phyloP scores from a whole-genome alignment of 2,888 invertebrate genomes.

The Imbricaverruca yamaguchii region DNA sequence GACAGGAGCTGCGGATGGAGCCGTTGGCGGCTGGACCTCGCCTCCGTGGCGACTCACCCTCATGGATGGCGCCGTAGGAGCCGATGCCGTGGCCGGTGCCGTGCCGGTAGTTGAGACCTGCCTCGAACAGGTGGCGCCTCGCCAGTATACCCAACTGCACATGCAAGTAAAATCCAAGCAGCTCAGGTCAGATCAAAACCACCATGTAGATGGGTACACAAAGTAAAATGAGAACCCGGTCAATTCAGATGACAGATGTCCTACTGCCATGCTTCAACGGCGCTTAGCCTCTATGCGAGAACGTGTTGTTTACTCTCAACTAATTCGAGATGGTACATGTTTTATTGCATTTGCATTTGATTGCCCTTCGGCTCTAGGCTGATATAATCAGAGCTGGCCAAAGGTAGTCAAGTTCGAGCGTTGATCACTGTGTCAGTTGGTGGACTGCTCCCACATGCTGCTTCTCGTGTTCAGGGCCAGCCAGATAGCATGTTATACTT shows the following conservation, averaged over 20 bases:
- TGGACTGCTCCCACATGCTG: too few relatives aligned
- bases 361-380: too few relatives aligned
- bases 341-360: too few relatives aligned
- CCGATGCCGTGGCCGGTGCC: constrained; percentile 43
- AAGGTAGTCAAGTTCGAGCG: too few relatives aligned
- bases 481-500: too few relatives aligned
- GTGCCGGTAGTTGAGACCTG: constrained; percentile 36
- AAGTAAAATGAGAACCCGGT: neutral
- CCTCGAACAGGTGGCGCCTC: constrained; percentile 31
- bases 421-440: too few relatives aligned
- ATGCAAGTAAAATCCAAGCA: neutral
- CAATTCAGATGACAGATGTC: neutral
- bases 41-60: constrained; percentile 42
- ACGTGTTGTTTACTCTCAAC: too few relatives aligned
- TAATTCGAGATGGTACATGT: too few relatives aligned
- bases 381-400: too few relatives aligned
- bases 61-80: constrained; percentile 42
- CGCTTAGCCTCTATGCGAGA: too few relatives aligned
- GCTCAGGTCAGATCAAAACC: too few relatives aligned
- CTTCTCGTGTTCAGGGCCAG: too few relatives aligned
- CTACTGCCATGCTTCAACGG: neutral
- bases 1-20: constrained; percentile 50
- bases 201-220: neutral
- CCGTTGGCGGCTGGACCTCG: constrained; percentile 55
- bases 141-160: constrained; percentile 1